These are phyloP conservation scores for Drosophila aldrichi DNA, from an alignment of 2,888 invertebrate species.

Conservation along the genomic window DNA sequence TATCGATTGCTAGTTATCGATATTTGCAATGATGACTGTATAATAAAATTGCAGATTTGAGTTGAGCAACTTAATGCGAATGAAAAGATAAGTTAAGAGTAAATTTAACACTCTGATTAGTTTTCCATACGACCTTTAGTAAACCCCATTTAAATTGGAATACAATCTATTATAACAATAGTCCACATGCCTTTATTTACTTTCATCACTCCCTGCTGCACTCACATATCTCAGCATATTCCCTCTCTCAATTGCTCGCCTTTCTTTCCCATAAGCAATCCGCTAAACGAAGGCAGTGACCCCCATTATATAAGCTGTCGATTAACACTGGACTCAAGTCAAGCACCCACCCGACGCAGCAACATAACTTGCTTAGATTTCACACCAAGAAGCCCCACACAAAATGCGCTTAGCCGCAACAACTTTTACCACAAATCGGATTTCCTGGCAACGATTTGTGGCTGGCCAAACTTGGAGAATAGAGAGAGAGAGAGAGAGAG, in stretches of 20 bases:
- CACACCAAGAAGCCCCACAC: constrained; percentile 59
- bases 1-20: constrained; percentile 5
- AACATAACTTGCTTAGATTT: constrained; percentile 52
- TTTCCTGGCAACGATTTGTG: constrained; percentile 75
- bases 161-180: background rate
- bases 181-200: background rate
- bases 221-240: background rate
- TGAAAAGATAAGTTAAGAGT: too few relatives aligned
- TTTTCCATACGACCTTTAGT: background rate
- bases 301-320: constrained; percentile 57
- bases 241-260: background rate
- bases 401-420: constrained; percentile 43
- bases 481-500: background rate
- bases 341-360: constrained; percentile 26
- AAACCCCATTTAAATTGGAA: too few relatives aligned
- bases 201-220: background rate
- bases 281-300: constrained; percentile 46
- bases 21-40: background rate
- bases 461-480: constrained; percentile 40
- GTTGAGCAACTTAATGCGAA: too few relatives aligned
- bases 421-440: constrained; percentile 81
- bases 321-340: constrained; percentile 41
- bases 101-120: too few relatives aligned
- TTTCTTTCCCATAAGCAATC: background rate
- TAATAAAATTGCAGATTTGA: too few relatives aligned